These are phyloP conservation scores for Melanostoma scalare DNA, from an alignment of 2,888 invertebrate species.

Conservation along the genomic window DNA sequence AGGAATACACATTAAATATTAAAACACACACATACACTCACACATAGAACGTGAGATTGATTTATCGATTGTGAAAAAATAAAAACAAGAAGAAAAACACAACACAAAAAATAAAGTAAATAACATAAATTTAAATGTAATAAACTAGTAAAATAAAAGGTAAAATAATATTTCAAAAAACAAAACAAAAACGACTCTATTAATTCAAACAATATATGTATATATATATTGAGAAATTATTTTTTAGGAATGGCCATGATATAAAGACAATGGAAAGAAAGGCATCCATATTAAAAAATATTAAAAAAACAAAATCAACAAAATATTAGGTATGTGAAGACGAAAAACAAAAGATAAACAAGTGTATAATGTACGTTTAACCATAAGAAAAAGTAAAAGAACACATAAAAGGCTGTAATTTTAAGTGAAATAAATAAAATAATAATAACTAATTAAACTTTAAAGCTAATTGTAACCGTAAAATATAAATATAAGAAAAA, in stretches of 20 bases:
- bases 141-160: constrained; percentile 44
- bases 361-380: constrained; percentile 67
- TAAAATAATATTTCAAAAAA: constrained; percentile 38
- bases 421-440: constrained; percentile 78
- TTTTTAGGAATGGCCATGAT: constrained; percentile 72
- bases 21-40: constrained; percentile 41
- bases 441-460: constrained; percentile 67
- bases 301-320: constrained; percentile 17
- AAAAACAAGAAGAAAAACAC: constrained; percentile 16
- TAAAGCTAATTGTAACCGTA: constrained; percentile 72
- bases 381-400: constrained; percentile 68
- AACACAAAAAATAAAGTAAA: constrained; percentile 4
- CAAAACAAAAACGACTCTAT: constrained; percentile 50
- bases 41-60: constrained; percentile 38
- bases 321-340: constrained; percentile 57
- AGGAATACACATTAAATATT: constrained; percentile 57
- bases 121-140: constrained; percentile 29
- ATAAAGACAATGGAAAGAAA: constrained; percentile 55
- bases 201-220: constrained; percentile 20
- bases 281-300: constrained; percentile 55
- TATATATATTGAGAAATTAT: constrained; percentile 65
- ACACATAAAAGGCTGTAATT: constrained; percentile 81
- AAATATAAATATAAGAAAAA: constrained; percentile 71
- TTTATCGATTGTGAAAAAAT: constrained; percentile 51
- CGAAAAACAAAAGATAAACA: constrained; percentile 46